Evolutionary conservation across 2,888 invertebrate genomes (phyloP), one percentile per base, ranked within the genome.

Genomic region (Xylota segnis): DNA sequence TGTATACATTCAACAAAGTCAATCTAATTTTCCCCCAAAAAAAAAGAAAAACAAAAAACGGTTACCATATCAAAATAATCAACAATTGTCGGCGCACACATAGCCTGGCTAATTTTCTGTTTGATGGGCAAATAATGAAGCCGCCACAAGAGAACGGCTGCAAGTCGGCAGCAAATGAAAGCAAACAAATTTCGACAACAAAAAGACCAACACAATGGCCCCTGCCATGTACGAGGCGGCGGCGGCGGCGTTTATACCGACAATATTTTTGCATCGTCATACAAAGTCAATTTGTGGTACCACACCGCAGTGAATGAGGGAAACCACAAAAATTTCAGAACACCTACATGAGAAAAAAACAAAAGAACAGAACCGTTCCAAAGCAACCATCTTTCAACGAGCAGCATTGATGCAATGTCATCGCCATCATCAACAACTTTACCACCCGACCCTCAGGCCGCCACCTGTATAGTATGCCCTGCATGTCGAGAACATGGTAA

Each of bases 121-220:
- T 72, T 86, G 61, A 76, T 61, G 43, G 72, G 47, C 50, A 66
- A 86, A 82, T 65, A 81, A 81, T 74, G 58, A 70, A 74, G 50
- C 50, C 66, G 68, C 68, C 50, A 45, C 68, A 66, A 79, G 70
- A 79, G 70, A n/a, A n/a, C 70, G 75, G 81, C 82, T 77, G 66
- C 76, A 86, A 77, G 59, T 86, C 76, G 72, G 76, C 86, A 86
- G 82, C 76, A 77, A 82, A 86, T 82, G 72, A 86, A 86, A 77
- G 82, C 77, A 86, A 86, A 86, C 72, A 86, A 82, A 76, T 76
- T 76, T 65, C 63, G 47, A 79, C 66, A 76, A 59, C n/a, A 56
- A 40, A 37, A 68, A 58, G n/a, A 47, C 50, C 65, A 71, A 72
- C 16, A 66, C 65, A 83, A 77, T 82, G 45, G 27, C 1, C 9